Evolutionary conservation across 2,888 invertebrate genomes (phyloP), one percentile per base, ranked within the genome.

Genomic region (Arrhopalites spinosus): DNA sequence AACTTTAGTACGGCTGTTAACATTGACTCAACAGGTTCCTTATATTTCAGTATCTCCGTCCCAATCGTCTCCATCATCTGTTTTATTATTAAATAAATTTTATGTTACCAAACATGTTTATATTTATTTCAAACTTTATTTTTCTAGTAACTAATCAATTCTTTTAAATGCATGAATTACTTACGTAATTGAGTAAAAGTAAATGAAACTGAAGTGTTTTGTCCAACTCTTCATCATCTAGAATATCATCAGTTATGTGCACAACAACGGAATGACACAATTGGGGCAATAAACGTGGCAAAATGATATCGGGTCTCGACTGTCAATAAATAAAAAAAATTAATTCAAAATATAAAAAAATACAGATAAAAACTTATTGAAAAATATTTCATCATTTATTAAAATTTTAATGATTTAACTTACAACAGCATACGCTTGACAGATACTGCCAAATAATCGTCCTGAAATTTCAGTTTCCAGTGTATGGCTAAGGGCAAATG

Each of bases 381-480:
- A 45, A 45, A 15, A 45, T 11, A 20, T 66, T n/a, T n/a, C n/a
- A n/a, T n/a, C n/a, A n/a, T n/a, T n/a, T n/a, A n/a, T n/a, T n/a
- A n/a, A n/a, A n/a, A n/a, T n/a, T n/a, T n/a, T n/a, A n/a, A n/a
- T n/a, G n/a, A n/a, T n/a, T n/a, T n/a, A n/a, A 73, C 83, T 80
- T 82, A 88, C 87, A 85, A 86, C 87, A 50, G 87, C 85, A 75
- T 87, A 87, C 45, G 87, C 86, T 75, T 90, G 89, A 78, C 93
- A 89, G 77, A 95, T 86, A 13, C 90, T 89, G 0, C 92, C 93
- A 0, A 93, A 90, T 84, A 93, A 89, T 84, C 91, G 91, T 0
- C 95, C 95, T 0, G 94, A 92, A 0, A 95, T 92, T 83, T 91
- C 91, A 0, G 92, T 91, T 85, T 96, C 96, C 81, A 93, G 89